These are phyloP conservation scores for Dicentrarchus labrax DNA, from an alignment of 2,113 vertebrate species.

Conservation along the genomic window DNA sequence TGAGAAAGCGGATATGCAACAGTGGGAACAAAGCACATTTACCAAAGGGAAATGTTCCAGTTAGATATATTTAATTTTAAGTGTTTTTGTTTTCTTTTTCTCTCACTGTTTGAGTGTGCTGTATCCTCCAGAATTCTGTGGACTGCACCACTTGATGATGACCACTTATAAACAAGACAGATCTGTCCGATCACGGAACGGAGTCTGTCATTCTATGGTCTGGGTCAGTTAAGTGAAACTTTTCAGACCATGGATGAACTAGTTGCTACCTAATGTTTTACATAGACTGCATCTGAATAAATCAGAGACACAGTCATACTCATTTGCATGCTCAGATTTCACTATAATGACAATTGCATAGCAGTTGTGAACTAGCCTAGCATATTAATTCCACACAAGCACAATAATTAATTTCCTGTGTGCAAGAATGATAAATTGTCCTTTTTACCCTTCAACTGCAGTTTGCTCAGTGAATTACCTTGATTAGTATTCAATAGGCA, in stretches of 20 bases:
- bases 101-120: slow-evolving; percentile 54
- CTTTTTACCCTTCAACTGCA: slow-evolving; percentile 77
- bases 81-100: slow-evolving; percentile 46
- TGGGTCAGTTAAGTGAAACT: slow-evolving; percentile 38
- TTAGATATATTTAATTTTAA: slow-evolving; percentile 68
- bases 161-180: slow-evolving; percentile 45
- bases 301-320: slow-evolving; percentile 45
- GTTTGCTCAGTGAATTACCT: slow-evolving; percentile 69
- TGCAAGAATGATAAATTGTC: slow-evolving; percentile 70
- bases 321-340: slow-evolving; percentile 68
- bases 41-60: slow-evolving; percentile 80
- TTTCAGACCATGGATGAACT: slow-evolving; percentile 40
- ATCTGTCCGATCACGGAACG: slow-evolving; percentile 9
- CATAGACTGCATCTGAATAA: slow-evolving; percentile 44
- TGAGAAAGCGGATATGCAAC: slow-evolving; percentile 57
- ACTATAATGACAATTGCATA: slow-evolving; percentile 54
- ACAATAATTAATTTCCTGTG: slow-evolving; percentile 70
- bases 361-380: slow-evolving; percentile 60
- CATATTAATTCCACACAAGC: slow-evolving; percentile 73
- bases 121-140: slow-evolving; percentile 54
- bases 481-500: slow-evolving; percentile 74
- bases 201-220: slow-evolving; percentile 47
- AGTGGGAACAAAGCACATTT: slow-evolving; percentile 70
- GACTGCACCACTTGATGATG: slow-evolving; percentile 48
- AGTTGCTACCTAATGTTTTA: slow-evolving; percentile 51